Evolutionary conservation across 2,888 invertebrate species (phyloP), one percentile per base, ranked within the genome.

Genomic region (Uropetala carovei): DNA sequence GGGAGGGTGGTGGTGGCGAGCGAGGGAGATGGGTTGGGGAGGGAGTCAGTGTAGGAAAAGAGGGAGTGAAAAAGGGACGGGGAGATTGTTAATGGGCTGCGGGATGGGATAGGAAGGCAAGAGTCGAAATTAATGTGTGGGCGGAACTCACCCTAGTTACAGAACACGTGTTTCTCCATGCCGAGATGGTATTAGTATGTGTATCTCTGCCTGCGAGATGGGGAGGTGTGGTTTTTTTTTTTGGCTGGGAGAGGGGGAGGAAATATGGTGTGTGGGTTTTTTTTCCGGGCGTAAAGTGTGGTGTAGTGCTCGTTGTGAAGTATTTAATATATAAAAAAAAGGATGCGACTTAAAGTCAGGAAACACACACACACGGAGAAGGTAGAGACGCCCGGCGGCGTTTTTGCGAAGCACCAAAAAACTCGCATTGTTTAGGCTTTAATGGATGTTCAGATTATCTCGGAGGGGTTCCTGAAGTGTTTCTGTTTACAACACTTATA

Each of bases 361-460:
- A 22, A 22, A 57, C 57, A 22, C 85, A 57, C 18, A 22, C 85
- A 58, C 22, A 58, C 86, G 60, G 59, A n/a, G 59, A 57, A 18
- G 68, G 75, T 75, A 16, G 89, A 14, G 89, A n/a, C n/a, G n/a
- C 64, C 43, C n/a, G n/a, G 60, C 43, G 22, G 64, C 16, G 60
- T n/a, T 56, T 89, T 89, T 68, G 64, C 64, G n/a, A n/a, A n/a
- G 3, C 43, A 43, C 64, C 43, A 89, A 89, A 86, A 86, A 86
- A 60, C n/a, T 85, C 60, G 60, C 43, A 43, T 64, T 68, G 89
- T 68, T 64, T 16, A 18, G 64, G 27, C 59, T 89, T 64, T 89
- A 89, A 89, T 89, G 89, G 43, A 43, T 68, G 64, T n/a, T 89
- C 64, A 43, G 89, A 89, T 64, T 89, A 89, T 64, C 89, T 89